phyloP scores from a whole-genome alignment of 2,888 invertebrate species.

The Andrena bucephala region DNA sequence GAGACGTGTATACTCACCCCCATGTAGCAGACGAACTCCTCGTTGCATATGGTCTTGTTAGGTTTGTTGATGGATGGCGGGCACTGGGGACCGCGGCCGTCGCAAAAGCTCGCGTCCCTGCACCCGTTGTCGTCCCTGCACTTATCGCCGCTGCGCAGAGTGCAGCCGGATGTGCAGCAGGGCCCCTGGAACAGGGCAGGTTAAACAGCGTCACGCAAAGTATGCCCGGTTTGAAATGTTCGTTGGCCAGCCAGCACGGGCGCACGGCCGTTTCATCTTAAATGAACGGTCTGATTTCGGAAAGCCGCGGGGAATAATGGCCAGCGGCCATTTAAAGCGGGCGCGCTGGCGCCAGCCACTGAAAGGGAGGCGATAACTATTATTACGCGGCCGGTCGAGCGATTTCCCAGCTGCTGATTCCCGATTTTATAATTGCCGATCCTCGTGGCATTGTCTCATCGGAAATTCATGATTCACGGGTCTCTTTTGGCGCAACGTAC shows the following conservation, averaged over 20 bases:
- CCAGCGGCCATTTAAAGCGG: background rate
- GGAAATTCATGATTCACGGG: slow-evolving; percentile 48
- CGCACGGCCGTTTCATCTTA: background rate
- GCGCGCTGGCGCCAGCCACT: background rate
- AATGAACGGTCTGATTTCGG: background rate
- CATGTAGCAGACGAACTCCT: slow-evolving; percentile 98
- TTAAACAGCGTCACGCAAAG: background rate
- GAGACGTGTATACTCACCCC: slow-evolving; percentile 88
- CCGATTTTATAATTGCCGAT: slow-evolving; percentile 53
- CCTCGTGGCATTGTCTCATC: slow-evolving; percentile 31
- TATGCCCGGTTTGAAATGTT: background rate
- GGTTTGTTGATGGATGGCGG: slow-evolving; percentile 95
- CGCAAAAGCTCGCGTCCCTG: slow-evolving; percentile 95
- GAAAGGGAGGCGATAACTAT: slow-evolving; percentile 17
- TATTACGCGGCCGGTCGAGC: slow-evolving; percentile 6
- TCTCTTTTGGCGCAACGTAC: slow-evolving; percentile 32
- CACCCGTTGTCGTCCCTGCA: slow-evolving; percentile 97
- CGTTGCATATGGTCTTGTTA: slow-evolving; percentile 97
- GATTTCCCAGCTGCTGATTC: slow-evolving; percentile 34
- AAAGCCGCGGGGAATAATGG: background rate
- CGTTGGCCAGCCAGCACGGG: background rate
- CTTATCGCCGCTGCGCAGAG: slow-evolving; percentile 92
- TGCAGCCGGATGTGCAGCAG: slow-evolving; percentile 95
- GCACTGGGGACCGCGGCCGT: slow-evolving; percentile 94
- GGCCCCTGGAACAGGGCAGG: slow-evolving; percentile 89